phyloP scores from a whole-genome alignment of 2,888 invertebrate genomes.

The Periphyllus acericola region DNA sequence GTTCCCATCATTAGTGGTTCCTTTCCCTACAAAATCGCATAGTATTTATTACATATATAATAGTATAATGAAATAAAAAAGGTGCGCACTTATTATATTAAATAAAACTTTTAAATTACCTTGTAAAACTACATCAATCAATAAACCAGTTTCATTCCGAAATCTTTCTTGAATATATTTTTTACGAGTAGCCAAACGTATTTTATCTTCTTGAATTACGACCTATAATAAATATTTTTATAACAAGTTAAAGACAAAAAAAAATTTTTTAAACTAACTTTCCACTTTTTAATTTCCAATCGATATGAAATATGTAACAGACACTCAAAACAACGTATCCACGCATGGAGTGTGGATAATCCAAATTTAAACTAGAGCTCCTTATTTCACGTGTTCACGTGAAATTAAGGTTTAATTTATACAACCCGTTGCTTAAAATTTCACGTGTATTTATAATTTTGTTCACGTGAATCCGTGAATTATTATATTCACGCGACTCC shows the following conservation, averaged over 20 bases:
- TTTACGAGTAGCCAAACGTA: background rate
- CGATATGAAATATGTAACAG: background rate
- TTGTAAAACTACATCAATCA: conserved; percentile 7
- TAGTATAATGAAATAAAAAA: background rate
- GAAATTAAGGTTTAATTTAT: too few species aligned
- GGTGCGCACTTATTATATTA: too few species aligned
- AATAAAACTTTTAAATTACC: background rate
- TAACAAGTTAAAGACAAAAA: too few species aligned
- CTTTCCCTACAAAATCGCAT: background rate
- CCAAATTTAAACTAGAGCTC: conserved; percentile 29
- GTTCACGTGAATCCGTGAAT: too few species aligned
- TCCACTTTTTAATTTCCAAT: conserved; percentile 8
- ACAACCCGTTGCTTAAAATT: too few species aligned
- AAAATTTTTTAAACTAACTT: background rate
- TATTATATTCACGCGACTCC: too few species aligned
- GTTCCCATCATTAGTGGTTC: conserved; percentile 3
- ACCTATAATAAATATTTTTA: background rate
- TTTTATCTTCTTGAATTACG: background rate
- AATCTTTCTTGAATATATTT: background rate
- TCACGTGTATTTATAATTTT: too few species aligned
- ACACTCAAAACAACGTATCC: conserved; percentile 13
- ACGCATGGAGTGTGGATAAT: background rate
- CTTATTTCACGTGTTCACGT: too few species aligned
- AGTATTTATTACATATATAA: background rate
- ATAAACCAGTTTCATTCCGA: background rate